Evolutionary conservation across 2,797 vertebrate species (phyloP).

Genomic region (Tragopan temminckii): DNA sequence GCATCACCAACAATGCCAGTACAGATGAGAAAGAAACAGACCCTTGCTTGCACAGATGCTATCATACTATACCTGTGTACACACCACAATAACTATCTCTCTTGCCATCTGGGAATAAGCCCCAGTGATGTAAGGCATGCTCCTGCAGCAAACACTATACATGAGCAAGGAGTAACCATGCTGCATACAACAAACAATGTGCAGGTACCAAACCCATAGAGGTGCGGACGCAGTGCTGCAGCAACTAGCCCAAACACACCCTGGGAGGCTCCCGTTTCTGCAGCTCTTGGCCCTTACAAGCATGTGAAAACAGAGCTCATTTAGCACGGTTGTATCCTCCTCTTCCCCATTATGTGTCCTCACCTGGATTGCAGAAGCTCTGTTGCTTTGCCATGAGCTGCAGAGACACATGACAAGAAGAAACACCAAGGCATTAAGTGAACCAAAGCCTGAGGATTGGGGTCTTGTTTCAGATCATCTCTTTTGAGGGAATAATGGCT

Average conservation of each 20-base stretch:
- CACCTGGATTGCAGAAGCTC: background rate
- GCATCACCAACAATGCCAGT: background rate
- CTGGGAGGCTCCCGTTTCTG: background rate
- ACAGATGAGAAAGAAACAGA: background rate
- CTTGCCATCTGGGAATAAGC: background rate
- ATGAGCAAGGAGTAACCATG: background rate
- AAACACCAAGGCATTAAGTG: background rate
- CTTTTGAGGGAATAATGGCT: background rate
- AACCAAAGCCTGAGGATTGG: background rate
- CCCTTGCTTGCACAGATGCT: background rate
- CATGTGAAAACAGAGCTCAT: conserved; percentile 24
- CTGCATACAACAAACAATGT: background rate
- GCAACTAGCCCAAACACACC: background rate
- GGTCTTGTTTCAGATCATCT: background rate
- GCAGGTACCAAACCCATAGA: background rate
- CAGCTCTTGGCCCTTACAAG: background rate
- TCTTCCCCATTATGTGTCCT: background rate
- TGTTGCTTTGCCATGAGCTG: rapidly evolving
- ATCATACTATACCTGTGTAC: rapidly evolving
- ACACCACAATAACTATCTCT: background rate
- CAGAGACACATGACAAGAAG: background rate
- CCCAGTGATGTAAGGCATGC: background rate
- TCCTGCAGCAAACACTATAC: background rate
- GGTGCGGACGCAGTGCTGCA: rapidly evolving
- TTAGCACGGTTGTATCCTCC: background rate